These are phyloP conservation scores for Venustaconcha ellipsiformis DNA, from an alignment of 1,140 invertebrate genomes.

Conservation along the genomic window DNA sequence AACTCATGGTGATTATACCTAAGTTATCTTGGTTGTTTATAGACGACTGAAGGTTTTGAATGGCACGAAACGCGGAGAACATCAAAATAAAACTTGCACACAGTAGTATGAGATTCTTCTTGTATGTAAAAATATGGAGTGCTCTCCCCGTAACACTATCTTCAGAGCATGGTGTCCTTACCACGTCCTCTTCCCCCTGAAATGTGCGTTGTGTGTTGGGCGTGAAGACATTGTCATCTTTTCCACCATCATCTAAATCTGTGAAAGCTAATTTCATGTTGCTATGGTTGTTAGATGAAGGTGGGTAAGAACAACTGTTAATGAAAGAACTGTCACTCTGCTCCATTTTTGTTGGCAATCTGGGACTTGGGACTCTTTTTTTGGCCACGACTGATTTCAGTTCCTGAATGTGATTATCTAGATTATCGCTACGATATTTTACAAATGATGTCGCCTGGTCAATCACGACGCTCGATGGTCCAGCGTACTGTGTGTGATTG, in stretches of 20 bases:
- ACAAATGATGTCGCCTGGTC: neutral
- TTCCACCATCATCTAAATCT: neutral
- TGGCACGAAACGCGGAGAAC: slow-evolving; percentile 66
- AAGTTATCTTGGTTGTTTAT: slow-evolving; percentile 56
- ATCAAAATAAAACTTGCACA: slow-evolving; percentile 65
- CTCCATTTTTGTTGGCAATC: neutral
- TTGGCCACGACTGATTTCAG: slow-evolving; percentile 38
- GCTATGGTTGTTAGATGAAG: neutral
- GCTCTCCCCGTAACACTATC: no score
- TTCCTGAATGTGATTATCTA: slow-evolving; percentile 40
- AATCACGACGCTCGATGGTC: slow-evolving; percentile 1
- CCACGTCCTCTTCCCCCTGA: slow-evolving; percentile 8
- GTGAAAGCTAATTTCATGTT: neutral
- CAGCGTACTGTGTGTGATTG: neutral
- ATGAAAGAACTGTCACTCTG: neutral
- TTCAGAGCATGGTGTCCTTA: slow-evolving; percentile 32
- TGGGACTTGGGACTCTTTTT: slow-evolving; percentile 15
- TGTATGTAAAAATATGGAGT: slow-evolving; percentile 37
- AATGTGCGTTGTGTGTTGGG: slow-evolving; percentile 1
- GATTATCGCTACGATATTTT: no score
- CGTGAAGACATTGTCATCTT: neutral
- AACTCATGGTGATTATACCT: slow-evolving; percentile 63
- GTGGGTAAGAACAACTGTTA: neutral
- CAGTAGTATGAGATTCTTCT: slow-evolving; percentile 65
- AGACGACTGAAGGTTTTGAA: slow-evolving; percentile 66